A percentile compares a stretch with the other conserved stretches of the same genome.
Evolutionary conservation across 2,113 vertebrate species (phyloP).

Genomic region (Halcyon malimbica): DNA sequence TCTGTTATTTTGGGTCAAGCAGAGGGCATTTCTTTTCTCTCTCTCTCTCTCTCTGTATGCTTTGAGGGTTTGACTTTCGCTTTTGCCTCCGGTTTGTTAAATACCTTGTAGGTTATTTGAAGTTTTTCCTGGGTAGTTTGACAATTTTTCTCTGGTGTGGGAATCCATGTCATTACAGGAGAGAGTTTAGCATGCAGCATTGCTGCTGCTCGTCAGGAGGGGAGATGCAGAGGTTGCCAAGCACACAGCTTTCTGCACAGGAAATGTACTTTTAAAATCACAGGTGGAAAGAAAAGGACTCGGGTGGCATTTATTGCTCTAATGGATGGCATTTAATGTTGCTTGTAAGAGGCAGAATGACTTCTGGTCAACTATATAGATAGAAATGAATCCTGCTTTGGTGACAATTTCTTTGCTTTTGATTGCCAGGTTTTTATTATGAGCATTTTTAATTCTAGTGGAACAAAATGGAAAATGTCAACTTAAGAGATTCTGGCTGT

Average conservation of each 20-base stretch:
- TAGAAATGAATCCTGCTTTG: neutral
- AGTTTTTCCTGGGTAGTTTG: constrained; percentile 59
- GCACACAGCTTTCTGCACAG: constrained; percentile 39
- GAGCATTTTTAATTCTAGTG: neutral
- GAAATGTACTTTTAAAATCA: constrained; percentile 52
- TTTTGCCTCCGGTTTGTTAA: constrained; percentile 15
- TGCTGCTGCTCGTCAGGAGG: constrained; percentile 37
- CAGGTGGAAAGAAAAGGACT: constrained; percentile 23
- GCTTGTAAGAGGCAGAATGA: neutral
- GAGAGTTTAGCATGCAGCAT: constrained; percentile 59
- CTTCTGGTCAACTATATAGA: neutral
- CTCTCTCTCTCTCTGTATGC: neutral
- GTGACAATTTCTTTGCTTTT: constrained; percentile 8
- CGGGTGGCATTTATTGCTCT: constrained; percentile 4
- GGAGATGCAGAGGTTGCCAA: constrained; percentile 65
- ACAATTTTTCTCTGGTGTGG: constrained; percentile 16
- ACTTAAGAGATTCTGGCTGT: neutral
- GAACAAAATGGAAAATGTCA: neutral
- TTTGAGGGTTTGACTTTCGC: constrained; percentile 13
- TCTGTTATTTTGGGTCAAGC: constrained; percentile 40
- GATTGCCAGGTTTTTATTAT: constrained; percentile 2
- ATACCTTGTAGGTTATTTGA: constrained; percentile 55
- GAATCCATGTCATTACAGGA: constrained; percentile 37
- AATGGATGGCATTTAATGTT: neutral
- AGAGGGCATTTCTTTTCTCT: neutral